These are phyloP conservation scores for Cremastinae sp. DNA, from an alignment of 2,888 invertebrate species.

Conservation along the genomic window DNA sequence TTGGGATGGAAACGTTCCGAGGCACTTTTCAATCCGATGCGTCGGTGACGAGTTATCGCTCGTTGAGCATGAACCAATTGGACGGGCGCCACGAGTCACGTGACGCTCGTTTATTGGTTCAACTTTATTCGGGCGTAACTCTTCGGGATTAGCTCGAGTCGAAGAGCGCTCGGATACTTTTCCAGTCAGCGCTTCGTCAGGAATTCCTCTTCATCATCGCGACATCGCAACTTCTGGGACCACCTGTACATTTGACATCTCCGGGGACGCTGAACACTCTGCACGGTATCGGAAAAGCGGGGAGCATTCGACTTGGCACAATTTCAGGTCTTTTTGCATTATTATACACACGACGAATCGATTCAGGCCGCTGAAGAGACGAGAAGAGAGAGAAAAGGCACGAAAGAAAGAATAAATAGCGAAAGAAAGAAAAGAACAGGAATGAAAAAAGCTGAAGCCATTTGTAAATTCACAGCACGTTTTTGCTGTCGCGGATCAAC, in stretches of 20 bases:
- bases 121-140: no score
- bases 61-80: no score
- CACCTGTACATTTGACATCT: slow-evolving; percentile 6
- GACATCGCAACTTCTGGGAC: no score
- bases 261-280: slow-evolving; percentile 25
- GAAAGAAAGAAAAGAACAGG: not conserved
- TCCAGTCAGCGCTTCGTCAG: no score
- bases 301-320: slow-evolving; percentile 63
- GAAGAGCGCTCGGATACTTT: no score
- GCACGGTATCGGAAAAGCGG: slow-evolving; percentile 17
- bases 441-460: slow-evolving; percentile 17
- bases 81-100: no score
- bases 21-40: no score
- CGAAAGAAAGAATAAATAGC: not conserved
- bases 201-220: no score
- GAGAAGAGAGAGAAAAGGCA: slow-evolving; percentile 27
- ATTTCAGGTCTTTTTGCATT: slow-evolving; percentile 57
- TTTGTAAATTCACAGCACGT: slow-evolving; percentile 51
- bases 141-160: no score
- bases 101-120: no score
- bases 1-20: no score
- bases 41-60: no score
- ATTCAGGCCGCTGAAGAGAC: slow-evolving; percentile 48
- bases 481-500: slow-evolving; percentile 40
- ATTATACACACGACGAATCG: slow-evolving; percentile 54